Evolutionary conservation across 92 coral and sea anemone species (phyloP), one percentile per base, ranked within the genome.

Genomic region (Anthopleura xanthogrammica): DNA sequence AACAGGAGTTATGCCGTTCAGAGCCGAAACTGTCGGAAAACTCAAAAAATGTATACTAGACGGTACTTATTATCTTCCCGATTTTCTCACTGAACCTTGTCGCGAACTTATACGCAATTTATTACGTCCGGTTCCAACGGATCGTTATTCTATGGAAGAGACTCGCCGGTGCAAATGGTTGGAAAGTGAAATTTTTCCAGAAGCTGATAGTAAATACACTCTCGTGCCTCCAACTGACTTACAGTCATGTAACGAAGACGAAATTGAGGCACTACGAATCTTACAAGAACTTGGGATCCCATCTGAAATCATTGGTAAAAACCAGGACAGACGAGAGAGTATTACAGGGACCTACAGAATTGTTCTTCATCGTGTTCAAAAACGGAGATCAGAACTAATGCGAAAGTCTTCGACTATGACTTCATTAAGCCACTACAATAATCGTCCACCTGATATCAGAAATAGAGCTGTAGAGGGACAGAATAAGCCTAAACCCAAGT

Each of bases 21-120:
- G 99, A 12, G 99, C 99, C 3, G 99, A 97, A 80, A 97, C 99
- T 7, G 99, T 97, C 5, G 99, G 99, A 4, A 97, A 92, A 75
- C 90, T 97, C 19, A 97, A 97, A 83, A 97, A 97, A 78, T 97
- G 93, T 78, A 97, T 97, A 46, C 81, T 97, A 42, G 99, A 94
- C 85, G 99, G 99, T 36, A 89, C 98, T 0, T 97, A 89, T 79
- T 97, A 90, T 75, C 86, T 97, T 88, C 99, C 99, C 17, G 99
- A 97, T 41, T 97, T 97, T 88, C 83, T 97, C 72, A 75, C 97
- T 55, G 99, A 97, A 78, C 90, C 88, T 85, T 97, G 98, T 77
- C 86, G 91, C 36, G 88, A 90, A 72, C 94, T 97, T 22, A 87
- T 97, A 73, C 90, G 92, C 52, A 97, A 97, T 71, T 90, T 97